A percentile compares a stretch with the other conserved stretches of the same genome.
These are phyloP conservation scores for Ctenopoma kingsleyae DNA, from an alignment of 2,797 vertebrate genomes.

Conservation along the genomic window DNA sequence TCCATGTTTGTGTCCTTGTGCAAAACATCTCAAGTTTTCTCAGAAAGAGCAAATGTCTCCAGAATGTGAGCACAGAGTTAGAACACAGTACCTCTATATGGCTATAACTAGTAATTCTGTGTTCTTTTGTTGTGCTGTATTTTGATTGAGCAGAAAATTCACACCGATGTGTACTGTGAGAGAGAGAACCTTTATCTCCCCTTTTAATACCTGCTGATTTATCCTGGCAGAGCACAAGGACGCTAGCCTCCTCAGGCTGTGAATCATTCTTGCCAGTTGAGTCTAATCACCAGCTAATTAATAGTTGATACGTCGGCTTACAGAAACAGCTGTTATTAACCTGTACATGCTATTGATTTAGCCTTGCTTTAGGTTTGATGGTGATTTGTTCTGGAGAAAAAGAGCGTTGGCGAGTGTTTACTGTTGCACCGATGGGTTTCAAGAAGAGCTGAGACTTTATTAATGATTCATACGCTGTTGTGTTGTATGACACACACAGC, in stretches of 20 bases:
- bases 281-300: slow-evolving; percentile 94
- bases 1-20: slow-evolving; percentile 15
- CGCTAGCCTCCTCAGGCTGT: slow-evolving; percentile 86
- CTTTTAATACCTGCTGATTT: slow-evolving; percentile 66
- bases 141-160: slow-evolving; percentile 13
- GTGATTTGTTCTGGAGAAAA: slow-evolving; percentile 37
- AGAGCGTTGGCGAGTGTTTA: slow-evolving; percentile 20
- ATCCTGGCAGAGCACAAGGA: slow-evolving; percentile 86
- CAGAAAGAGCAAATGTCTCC: slow-evolving; percentile 9
- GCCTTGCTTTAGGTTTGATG: slow-evolving; percentile 78
- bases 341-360: slow-evolving; percentile 85
- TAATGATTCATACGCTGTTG: not conserved
- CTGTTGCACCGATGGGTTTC: not conserved
- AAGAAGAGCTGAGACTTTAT: not conserved
- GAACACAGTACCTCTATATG: slow-evolving; percentile 1
- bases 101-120: not conserved
- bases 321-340: slow-evolving; percentile 86
- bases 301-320: slow-evolving; percentile 89
- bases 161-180: not conserved
- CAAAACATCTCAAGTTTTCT: slow-evolving; percentile 12
- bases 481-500: too few species aligned
- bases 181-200: slow-evolving; percentile 25
- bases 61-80: not conserved
- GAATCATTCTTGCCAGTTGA: slow-evolving; percentile 90
- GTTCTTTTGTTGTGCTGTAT: not conserved